Conservation (phyloP, 2,797 vertebrate species). For the Neostethus bicornis region DNA sequence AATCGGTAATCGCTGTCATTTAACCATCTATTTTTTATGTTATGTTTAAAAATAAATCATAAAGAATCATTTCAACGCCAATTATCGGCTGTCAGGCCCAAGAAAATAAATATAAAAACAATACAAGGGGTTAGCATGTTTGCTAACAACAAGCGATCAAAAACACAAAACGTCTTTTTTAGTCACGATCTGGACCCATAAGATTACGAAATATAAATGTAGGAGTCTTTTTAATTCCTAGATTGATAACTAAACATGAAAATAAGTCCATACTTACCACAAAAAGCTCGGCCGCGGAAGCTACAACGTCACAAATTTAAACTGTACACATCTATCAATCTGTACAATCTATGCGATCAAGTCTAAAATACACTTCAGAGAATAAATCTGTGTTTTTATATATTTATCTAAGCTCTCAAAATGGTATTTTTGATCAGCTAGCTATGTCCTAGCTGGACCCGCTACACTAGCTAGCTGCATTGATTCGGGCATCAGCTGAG, state of each 20-base stretch:
- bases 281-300: conserved; percentile 53
- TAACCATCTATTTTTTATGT: no score
- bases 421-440: conserved; percentile 38
- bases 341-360: background rate
- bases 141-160: background rate
- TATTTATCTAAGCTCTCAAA: background rate
- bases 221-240: conserved; percentile 29
- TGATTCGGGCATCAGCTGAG: conserved; percentile 49
- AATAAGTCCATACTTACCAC: conserved; percentile 54
- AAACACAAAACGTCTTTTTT: background rate
- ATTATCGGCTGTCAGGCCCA: conserved; percentile 20
- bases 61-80: no score
- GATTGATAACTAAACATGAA: conserved; percentile 30
- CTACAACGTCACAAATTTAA: conserved; percentile 42
- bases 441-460: conserved; percentile 46
- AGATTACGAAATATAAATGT: background rate
- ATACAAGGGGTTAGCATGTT: background rate
- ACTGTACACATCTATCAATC: conserved; percentile 41
- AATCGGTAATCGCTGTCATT: no score
- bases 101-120: background rate
- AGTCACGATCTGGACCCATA: background rate
- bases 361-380: no score
- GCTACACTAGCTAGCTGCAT: conserved; percentile 45
- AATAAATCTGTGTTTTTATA: no score
- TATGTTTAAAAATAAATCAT: no score